These are phyloP conservation scores for Melanerpes aurifrons DNA, from an alignment of 2,113 vertebrate genomes.

Conservation along the genomic window DNA sequence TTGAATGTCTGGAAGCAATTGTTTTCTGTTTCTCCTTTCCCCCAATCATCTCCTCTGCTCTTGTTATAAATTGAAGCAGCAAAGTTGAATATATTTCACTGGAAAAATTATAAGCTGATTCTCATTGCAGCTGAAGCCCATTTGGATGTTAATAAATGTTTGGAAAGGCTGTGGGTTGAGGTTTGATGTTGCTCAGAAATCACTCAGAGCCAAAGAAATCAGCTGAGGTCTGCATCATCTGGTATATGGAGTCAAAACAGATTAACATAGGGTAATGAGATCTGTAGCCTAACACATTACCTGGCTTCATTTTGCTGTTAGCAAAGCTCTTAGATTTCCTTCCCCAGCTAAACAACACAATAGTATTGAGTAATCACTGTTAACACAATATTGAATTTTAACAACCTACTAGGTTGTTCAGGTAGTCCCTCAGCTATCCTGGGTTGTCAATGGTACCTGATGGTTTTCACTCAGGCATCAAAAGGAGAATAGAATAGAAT, in stretches of 20 bases:
- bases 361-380: neutral
- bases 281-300: neutral
- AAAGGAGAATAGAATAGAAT: no score
- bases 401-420: neutral
- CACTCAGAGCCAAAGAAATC: conserved; percentile 4
- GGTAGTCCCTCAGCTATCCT: neutral
- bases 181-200: conserved; percentile 24
- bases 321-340: neutral
- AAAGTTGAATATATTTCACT: conserved; percentile 12
- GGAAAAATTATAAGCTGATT: neutral
- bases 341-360: neutral
- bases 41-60: neutral
- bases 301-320: conserved; percentile 5
- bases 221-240: conserved; percentile 20
- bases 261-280: conserved; percentile 19
- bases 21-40: conserved; percentile 22
- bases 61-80: neutral
- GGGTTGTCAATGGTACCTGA: neutral
- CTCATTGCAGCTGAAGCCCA: conserved; percentile 5
- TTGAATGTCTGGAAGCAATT: conserved; percentile 47
- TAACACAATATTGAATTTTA: neutral
- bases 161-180: neutral
- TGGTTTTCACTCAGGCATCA: neutral
- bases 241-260: neutral
- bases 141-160: conserved; percentile 49